Conservation (phyloP, 2,113 vertebrate genomes). For the Pantherophis guttatus region DNA sequence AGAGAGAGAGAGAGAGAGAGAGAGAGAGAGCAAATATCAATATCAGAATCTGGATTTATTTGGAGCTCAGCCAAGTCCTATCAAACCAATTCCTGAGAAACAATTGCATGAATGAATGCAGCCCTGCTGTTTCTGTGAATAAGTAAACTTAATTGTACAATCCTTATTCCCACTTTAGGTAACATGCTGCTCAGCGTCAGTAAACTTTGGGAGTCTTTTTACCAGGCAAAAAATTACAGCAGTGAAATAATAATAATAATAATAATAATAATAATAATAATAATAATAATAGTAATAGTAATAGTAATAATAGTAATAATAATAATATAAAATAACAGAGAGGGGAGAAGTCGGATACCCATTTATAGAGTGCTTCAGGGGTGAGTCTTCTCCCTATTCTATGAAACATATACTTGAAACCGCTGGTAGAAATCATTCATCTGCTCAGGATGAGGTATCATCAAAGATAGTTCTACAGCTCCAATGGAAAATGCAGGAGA, state of each 20-base stretch:
- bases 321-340: background rate
- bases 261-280: too few species aligned
- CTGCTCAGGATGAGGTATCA: background rate
- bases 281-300: too few species aligned
- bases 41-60: background rate
- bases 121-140: background rate
- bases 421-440: background rate
- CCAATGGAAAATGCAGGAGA: background rate
- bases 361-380: background rate
- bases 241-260: background rate
- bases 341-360: background rate
- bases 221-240: background rate
- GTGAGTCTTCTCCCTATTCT: background rate
- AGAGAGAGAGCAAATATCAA: background rate
- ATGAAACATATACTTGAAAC: background rate
- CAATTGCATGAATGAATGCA: background rate
- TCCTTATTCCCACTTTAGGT: background rate
- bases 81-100: background rate
- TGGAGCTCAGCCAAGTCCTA: background rate
- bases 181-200: background rate
- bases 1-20: too few species aligned
- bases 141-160: background rate
- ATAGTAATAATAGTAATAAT: too few species aligned
- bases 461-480: background rate
- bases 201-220: background rate